Base-by-base conservation (phyloP, 2,888 invertebrate species). In the Agriopis marginaria region DNA sequence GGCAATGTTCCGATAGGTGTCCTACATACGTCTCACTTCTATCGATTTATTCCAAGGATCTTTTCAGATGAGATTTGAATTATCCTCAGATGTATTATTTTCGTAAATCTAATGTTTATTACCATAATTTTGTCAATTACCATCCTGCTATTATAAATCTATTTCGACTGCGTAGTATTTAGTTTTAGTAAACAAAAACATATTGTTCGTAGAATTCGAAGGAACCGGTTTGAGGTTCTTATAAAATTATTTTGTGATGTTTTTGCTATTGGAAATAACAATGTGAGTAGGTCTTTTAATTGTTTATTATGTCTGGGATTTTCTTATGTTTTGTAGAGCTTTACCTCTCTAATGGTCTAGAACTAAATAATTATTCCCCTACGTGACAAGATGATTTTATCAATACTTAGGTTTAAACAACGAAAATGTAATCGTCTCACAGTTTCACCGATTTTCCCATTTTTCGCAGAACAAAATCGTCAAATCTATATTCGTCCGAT, bases 161-260 rank as follows among this genome's bases (percentile, higher is more conserved):
- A 63, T 69, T 68, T 60, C 32, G 44, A 54, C 42, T 60, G 50
- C 69, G 65, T 47, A 69, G 64, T 56, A 61, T 56, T 60, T 61
- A 61, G 55, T 59, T 55, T 32, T 32, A 8, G 50, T 61, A 64
- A 69, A 69, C 60, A 69, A 64, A 45, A 60, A 23, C 32, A 64
- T 55, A 39, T 54, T 59, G 40, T 62, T 58, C 49, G 50, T 42
- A 39, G 40, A 12, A 47, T 17, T 50, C 54, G 7, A 5, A 42
- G n/a, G 6, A 58, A 69, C 69, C 60, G 64, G 65, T 61, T 65
- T 47, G 23, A 14, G 47, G 32, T 63, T 10, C 39, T 54, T 7
- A 45, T 32, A 39, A n/a, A n/a, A 14, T 39, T n/a, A n/a, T 65
- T 44, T 47, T 39, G 17, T 23, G 58, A 23, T 68, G 51, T 47